Percentiles rank a stretch among this genome's conserved stretches.
These are phyloP conservation scores for Rhipidura dahli DNA, from an alignment of 2,113 vertebrate species.

Conservation along the genomic window DNA sequence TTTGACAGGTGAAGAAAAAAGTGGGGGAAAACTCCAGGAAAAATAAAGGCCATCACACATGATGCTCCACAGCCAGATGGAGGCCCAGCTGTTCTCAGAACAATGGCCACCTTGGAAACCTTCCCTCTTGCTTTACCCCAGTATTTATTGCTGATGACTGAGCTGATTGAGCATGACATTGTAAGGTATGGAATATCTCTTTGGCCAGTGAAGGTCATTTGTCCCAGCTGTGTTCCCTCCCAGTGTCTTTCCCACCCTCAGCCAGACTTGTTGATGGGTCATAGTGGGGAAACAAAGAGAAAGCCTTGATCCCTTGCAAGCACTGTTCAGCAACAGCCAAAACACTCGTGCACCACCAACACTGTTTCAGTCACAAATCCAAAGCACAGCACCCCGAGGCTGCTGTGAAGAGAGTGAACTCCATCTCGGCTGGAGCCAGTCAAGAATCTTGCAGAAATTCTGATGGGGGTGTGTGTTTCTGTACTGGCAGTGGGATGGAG, in stretches of 20 bases:
- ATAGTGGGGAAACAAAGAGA: not conserved
- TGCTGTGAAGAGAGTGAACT: not conserved
- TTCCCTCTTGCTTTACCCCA: not conserved
- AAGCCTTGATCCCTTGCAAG: not conserved
- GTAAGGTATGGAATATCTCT: not conserved
- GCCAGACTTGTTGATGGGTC: not conserved
- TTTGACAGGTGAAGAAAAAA: not conserved
- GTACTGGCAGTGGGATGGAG: not conserved
- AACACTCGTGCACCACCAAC: not conserved
- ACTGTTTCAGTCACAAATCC: not conserved
- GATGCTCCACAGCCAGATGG: rapidly evolving
- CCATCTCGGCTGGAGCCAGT: not conserved
- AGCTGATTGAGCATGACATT: not conserved
- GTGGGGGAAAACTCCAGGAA: rapidly evolving
- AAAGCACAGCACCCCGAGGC: not conserved
- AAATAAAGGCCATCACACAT: not conserved
- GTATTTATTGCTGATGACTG: not conserved
- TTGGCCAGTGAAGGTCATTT: not conserved
- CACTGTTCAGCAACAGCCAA: not conserved
- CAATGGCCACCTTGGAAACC: not conserved
- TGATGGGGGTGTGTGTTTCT: rapidly evolving
- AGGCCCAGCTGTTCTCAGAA: not conserved
- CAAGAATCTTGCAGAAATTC: not conserved
- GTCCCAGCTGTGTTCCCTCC: not conserved
- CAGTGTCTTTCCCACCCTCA: not conserved